Evolutionary conservation across 2,797 vertebrate species (phyloP).

Genomic region (Petrocephalus schoutedeni): DNA sequence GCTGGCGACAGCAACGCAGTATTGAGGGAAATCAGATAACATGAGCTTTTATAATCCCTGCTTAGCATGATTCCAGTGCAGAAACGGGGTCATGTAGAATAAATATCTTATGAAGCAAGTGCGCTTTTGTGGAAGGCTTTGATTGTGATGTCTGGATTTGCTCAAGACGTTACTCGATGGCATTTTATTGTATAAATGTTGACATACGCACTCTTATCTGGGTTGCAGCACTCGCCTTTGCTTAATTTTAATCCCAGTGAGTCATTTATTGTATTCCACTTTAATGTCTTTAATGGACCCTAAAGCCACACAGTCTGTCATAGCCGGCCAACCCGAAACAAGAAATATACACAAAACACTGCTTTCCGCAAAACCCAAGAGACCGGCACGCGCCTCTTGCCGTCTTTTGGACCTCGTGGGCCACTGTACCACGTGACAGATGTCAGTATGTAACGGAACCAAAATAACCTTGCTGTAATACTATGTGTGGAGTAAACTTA

Average conservation of each 20-base stretch:
- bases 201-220: background rate
- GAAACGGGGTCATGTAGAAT: constrained; percentile 27
- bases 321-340: background rate
- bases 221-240: background rate
- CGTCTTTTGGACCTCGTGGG: background rate
- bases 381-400: background rate
- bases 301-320: background rate
- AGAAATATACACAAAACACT: background rate
- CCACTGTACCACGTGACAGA: background rate
- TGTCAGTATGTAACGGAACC: background rate
- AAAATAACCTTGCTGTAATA: background rate
- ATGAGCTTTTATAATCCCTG: constrained; percentile 19
- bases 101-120: constrained; percentile 25
- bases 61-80: constrained; percentile 4
- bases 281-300: background rate
- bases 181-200: constrained; percentile 2
- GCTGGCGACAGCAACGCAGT: constrained; percentile 26
- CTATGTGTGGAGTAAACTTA: background rate
- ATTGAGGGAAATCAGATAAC: constrained; percentile 3
- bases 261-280: background rate
- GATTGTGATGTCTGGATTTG: constrained; percentile 14
- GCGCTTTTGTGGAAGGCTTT: constrained; percentile 16
- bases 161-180: background rate
- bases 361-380: background rate
- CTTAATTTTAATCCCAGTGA: background rate